Conservation (phyloP, 1,140 invertebrate genomes). For the Uloborus diversus region DNA sequence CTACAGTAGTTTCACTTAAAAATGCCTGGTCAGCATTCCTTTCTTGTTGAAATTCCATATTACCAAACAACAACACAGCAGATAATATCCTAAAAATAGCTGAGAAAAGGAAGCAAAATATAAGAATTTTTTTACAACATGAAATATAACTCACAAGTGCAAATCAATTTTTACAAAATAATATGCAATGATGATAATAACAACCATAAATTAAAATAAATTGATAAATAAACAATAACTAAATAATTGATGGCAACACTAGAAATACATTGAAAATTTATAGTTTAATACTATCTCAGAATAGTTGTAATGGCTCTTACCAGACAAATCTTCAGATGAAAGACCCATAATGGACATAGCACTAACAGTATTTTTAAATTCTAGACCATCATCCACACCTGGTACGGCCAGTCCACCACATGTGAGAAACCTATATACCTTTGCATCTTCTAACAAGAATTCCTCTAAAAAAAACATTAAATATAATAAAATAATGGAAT, state of each 20-base stretch:
- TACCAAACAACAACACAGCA: constrained; percentile 94
- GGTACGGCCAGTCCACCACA: constrained; percentile 83
- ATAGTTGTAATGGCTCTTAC: constrained; percentile 62
- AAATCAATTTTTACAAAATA: too few relatives aligned
- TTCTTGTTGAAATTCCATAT: constrained; percentile 98
- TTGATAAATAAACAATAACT: too few relatives aligned
- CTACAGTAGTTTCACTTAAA: constrained; percentile 96
- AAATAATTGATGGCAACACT: too few relatives aligned
- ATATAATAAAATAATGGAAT: not conserved
- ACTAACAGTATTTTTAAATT: constrained; percentile 93
- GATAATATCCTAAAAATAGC: constrained; percentile 97
- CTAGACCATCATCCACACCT: constrained; percentile 92
- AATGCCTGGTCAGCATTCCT: constrained; percentile 98
- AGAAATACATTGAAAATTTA: too few relatives aligned
- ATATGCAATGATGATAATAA: too few relatives aligned
- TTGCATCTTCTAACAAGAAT: constrained; percentile 94
- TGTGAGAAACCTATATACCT: constrained; percentile 92
- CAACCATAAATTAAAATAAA: too few relatives aligned
- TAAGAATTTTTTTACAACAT: not conserved
- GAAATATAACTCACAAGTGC: not conserved
- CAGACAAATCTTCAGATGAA: constrained; percentile 81
- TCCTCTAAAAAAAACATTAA: constrained; percentile 74
- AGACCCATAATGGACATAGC: constrained; percentile 99
- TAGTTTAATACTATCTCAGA: too few relatives aligned
- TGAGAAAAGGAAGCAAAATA: constrained; percentile 58